Percentiles rank a stretch among this genome's conserved stretches.
phyloP scores from a whole-genome alignment of 2,797 vertebrate genomes.

The Mormyrus proboscirostris region DNA sequence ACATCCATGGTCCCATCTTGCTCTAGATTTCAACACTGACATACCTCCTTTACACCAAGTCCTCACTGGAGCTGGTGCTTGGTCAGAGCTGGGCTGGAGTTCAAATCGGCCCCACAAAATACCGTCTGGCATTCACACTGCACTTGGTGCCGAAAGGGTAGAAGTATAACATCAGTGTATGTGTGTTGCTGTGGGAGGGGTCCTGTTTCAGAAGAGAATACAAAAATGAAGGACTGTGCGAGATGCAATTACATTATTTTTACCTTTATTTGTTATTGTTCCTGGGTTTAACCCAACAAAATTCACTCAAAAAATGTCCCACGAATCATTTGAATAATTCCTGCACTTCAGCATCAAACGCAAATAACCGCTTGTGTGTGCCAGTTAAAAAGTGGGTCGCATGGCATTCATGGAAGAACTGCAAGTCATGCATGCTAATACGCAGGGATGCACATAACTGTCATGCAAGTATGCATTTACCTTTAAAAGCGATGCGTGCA shows the following conservation, averaged over 20 bases:
- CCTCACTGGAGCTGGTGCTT: neutral
- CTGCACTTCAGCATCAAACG: neutral
- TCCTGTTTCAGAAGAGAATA: neutral
- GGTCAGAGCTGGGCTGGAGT: neutral
- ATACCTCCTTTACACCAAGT: neutral
- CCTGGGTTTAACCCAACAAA: neutral
- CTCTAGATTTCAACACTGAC: neutral
- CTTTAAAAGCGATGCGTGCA: neutral
- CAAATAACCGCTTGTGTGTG: neutral
- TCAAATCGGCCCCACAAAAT: neutral
- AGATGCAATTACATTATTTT: neutral
- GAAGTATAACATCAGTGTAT: neutral
- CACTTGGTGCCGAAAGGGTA: neutral
- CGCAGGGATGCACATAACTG: neutral
- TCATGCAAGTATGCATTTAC: neutral
- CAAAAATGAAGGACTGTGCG: neutral
- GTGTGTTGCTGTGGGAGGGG: neutral
- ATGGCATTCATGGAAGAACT: neutral
- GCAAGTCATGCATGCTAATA: neutral
- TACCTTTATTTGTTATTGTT: too few species aligned
- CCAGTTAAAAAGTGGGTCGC: neutral
- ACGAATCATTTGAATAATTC: neutral
- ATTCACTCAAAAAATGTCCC: neutral
- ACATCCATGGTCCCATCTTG: neutral
- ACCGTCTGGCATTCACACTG: neutral